Evolutionary conservation across 2,888 invertebrate genomes (phyloP).

Genomic region (Philhelius pedissequus): DNA sequence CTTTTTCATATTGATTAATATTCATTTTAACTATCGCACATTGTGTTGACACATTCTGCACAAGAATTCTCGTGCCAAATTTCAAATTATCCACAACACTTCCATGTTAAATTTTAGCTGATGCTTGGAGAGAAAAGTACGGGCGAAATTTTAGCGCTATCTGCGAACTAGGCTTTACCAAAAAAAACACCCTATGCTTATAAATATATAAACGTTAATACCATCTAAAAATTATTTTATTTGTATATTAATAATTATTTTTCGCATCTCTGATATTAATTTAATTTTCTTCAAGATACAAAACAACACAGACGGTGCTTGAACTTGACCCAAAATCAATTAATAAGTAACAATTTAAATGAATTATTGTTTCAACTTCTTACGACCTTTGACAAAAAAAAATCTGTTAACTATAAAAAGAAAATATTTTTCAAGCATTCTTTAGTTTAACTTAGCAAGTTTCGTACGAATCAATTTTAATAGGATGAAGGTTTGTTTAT

Average conservation of each 20-base stretch:
- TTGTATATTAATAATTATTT: neutral
- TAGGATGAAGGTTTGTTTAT: neutral
- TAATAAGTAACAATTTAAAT: neutral
- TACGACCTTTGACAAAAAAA: neutral
- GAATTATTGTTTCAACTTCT: neutral
- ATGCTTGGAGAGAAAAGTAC: too few relatives aligned
- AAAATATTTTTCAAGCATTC: neutral
- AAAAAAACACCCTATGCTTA: too few relatives aligned
- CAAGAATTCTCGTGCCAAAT: too few relatives aligned
- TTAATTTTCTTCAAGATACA: neutral
- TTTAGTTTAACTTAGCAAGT: neutral
- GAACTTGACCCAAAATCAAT: neutral
- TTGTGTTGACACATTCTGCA: too few relatives aligned
- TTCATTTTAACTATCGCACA: too few relatives aligned
- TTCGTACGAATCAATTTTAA: neutral
- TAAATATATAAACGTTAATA: too few relatives aligned
- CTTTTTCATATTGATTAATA: too few relatives aligned
- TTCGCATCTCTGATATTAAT: neutral
- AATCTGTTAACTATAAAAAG: neutral
- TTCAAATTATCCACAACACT: too few relatives aligned
- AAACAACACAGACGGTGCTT: neutral
- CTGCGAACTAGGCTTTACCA: too few relatives aligned
- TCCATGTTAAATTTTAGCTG: too few relatives aligned
- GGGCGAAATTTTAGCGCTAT: too few relatives aligned
- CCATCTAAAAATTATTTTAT: neutral